Base-by-base conservation (phyloP, 2,797 vertebrate genomes). In the Distichodus sexfasciatus region DNA sequence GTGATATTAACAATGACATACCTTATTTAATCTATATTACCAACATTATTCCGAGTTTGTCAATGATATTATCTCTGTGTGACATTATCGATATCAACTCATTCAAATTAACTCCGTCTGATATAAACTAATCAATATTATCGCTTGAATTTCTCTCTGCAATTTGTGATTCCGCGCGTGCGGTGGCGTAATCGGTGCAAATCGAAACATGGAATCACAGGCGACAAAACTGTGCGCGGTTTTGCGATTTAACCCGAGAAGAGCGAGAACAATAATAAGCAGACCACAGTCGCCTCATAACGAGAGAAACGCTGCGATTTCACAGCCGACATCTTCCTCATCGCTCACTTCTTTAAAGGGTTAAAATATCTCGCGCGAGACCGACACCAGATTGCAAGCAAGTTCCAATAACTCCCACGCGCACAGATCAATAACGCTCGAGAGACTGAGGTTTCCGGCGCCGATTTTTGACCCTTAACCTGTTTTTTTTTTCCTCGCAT, bases 221-320 rank as follows among this genome's bases (percentile, higher is more conserved):
- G 4, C 12, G 51, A n/a, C n/a, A 36, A 51, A 51, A 51, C 33
- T 15, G 26, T n/a, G 5, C 66, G 73, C 66, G 73, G 75, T 76
- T 75, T 72, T 77, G 43, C 62, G 55, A 57, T 53, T 46, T 63
- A 33, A 66, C 48, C 69, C 47, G 53, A 66, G 41, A 12, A 38
- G 58, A 55, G 65, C 64, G n/a, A 67, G 68, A 23, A 57, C 61
- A 74, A 76, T 74, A 41, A 69, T 67, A 79, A 57, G 77, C 50
- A 67, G 73, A 87, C 84, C 84, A 80, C 84, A 88, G 76, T 81
- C 72, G 77, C 75, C 78, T 89, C 82, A 88, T 83, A 80, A 75
- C 76, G 77, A 76, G 82, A 90, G 53, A 70, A 43, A 31, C 69
- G 65, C 38, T 51, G 41, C 40, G 43, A 70, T 78, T 36, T 73